These are phyloP conservation scores for Dreissena rostriformis DNA, from an alignment of 1,140 invertebrate genomes.

Conservation along the genomic window DNA sequence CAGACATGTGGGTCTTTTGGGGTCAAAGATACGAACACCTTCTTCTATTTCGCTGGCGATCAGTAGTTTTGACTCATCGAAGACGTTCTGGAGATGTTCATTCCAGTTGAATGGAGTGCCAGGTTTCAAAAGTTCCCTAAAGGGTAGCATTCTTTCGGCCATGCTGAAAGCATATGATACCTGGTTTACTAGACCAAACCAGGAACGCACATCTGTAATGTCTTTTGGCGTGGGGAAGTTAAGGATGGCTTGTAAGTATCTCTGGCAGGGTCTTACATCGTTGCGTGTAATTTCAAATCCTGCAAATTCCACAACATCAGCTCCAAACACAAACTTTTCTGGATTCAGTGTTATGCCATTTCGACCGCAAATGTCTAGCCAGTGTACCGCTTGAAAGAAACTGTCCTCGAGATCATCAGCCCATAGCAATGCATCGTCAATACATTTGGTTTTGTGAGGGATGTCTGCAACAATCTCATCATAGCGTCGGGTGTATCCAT, in stretches of 20 bases:
- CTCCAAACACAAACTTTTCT: conserved; percentile 64
- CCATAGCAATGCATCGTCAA: conserved; percentile 64
- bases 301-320: conserved; percentile 68
- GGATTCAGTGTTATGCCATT: conserved; percentile 72
- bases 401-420: conserved; percentile 41
- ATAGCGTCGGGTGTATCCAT: neutral
- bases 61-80: conserved; percentile 40
- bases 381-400: conserved; percentile 51
- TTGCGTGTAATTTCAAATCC: conserved; percentile 29
- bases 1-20: conserved; percentile 57
- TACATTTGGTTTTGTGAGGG: conserved; percentile 59
- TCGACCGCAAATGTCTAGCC: conserved; percentile 62
- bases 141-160: conserved; percentile 54
- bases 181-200: conserved; percentile 65
- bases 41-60: conserved; percentile 49
- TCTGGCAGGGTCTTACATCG: conserved; percentile 10
- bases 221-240: conserved; percentile 54
- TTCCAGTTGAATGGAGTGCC: conserved; percentile 28
- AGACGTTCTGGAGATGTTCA: conserved; percentile 42
- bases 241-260: conserved; percentile 45
- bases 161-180: conserved; percentile 60
- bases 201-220: conserved; percentile 61
- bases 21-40: conserved; percentile 61
- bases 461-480: conserved; percentile 49
- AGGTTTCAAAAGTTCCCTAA: conserved; percentile 17